Conservation (phyloP, 2,113 vertebrate species). For the Odocoileus hemionus region DNA sequence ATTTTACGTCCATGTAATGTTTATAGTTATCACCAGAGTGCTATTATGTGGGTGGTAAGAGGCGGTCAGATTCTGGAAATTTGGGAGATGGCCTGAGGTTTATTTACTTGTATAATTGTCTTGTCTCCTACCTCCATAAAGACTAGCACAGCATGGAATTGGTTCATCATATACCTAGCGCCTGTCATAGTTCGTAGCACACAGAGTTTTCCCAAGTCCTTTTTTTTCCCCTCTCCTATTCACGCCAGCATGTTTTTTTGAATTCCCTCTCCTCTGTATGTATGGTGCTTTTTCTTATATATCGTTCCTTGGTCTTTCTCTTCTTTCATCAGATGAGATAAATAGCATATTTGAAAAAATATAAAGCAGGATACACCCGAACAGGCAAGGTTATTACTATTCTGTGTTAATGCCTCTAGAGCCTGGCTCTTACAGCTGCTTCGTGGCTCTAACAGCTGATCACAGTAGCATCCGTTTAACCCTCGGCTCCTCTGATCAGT, state of each 20-base stretch:
- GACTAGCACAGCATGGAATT: neutral
- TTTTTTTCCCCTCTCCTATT: neutral
- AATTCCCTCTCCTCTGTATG: neutral
- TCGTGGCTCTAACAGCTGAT: constrained; percentile 34
- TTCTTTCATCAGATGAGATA: constrained; percentile 9
- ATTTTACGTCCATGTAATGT: neutral
- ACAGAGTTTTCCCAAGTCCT: neutral
- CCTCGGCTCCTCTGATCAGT: constrained; percentile 30
- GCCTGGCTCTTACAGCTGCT: neutral
- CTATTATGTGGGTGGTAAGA: neutral
- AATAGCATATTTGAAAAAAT: constrained; percentile 25
- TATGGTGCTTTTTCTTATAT: neutral
- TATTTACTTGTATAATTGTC: neutral
- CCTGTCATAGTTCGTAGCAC: neutral
- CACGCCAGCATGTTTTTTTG: neutral
- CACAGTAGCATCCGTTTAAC: constrained; percentile 30
- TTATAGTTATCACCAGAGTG: neutral
- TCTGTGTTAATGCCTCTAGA: neutral
- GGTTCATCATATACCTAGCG: neutral
- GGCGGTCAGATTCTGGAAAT: neutral
- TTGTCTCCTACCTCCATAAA: neutral
- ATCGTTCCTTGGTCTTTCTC: constrained; percentile 29
- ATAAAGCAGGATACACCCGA: neutral
- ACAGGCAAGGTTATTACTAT: neutral
- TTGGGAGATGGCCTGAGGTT: neutral